Percentiles rank a stretch among this genome's conserved stretches.
Conservation (phyloP, 2,888 invertebrate genomes). For the Cheilosia scutellata region DNA sequence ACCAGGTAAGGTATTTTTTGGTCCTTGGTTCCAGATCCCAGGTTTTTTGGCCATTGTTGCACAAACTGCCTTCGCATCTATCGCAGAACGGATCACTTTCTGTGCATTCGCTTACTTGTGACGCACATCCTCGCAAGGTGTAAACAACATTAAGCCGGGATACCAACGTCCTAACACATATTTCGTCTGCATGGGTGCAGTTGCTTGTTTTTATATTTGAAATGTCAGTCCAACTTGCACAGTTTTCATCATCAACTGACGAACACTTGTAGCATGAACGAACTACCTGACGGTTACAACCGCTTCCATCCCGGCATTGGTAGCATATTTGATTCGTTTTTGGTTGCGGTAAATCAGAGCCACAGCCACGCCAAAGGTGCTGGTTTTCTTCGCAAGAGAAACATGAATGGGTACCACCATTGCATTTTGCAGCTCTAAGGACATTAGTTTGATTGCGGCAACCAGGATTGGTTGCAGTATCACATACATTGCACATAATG, state of each 20-base stretch:
- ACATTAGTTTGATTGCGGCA: slow-evolving; percentile 77
- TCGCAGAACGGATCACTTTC: slow-evolving; percentile 81
- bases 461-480: slow-evolving; percentile 77
- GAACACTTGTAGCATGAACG: slow-evolving; percentile 81
- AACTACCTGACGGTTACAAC: slow-evolving; percentile 79
- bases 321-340: slow-evolving; percentile 77
- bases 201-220: slow-evolving; percentile 76
- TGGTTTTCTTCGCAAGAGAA: slow-evolving; percentile 81
- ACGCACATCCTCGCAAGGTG: slow-evolving; percentile 80
- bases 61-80: slow-evolving; percentile 80
- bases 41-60: slow-evolving; percentile 76
- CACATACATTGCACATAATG: slow-evolving; percentile 80
- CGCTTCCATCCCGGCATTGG: slow-evolving; percentile 78
- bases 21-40: slow-evolving; percentile 24
- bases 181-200: slow-evolving; percentile 78
- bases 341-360: slow-evolving; percentile 42
- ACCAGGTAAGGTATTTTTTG: slow-evolving; percentile 29
- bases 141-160: slow-evolving; percentile 78
- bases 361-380: slow-evolving; percentile 80
- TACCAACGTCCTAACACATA: slow-evolving; percentile 80
- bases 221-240: slow-evolving; percentile 76
- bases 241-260: slow-evolving; percentile 78
- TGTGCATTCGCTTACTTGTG: slow-evolving; percentile 79
- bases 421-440: slow-evolving; percentile 77
- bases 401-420: slow-evolving; percentile 78